Percentiles rank a stretch among this genome's conserved stretches.
Conservation (phyloP, 2,888 invertebrate species). For the Camptogramma bilineatum region DNA sequence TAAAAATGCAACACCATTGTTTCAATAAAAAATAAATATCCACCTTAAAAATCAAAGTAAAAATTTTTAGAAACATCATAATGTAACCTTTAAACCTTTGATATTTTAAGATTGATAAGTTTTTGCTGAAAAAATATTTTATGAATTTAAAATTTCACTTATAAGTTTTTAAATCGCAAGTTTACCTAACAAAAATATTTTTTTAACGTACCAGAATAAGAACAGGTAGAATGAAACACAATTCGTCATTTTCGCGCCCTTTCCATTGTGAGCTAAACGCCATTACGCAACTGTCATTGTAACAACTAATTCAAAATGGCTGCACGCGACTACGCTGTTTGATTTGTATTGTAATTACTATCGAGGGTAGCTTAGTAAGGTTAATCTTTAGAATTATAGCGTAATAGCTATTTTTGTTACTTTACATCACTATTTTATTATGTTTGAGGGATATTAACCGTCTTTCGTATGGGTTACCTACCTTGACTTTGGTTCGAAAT, state of each 20-base stretch:
- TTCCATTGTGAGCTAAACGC: constrained; percentile 52
- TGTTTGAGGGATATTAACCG: neutral
- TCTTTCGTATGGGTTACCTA: neutral
- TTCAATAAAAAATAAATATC: too few relatives aligned
- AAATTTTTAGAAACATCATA: too few relatives aligned
- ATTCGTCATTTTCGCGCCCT: constrained; percentile 55
- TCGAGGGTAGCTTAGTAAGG: constrained; percentile 32
- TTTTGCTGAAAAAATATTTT: too few relatives aligned
- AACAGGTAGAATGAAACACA: constrained; percentile 16
- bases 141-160: too few relatives aligned
- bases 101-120: too few relatives aligned
- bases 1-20: too few relatives aligned
- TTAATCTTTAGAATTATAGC: constrained; percentile 32
- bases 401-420: constrained; percentile 30
- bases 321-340: constrained; percentile 68
- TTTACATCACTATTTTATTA: neutral
- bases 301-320: constrained; percentile 69
- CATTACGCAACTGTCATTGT: constrained; percentile 61
- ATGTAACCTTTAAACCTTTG: too few relatives aligned
- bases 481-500: neutral
- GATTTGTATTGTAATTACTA: constrained; percentile 53
- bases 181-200: neutral
- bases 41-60: too few relatives aligned
- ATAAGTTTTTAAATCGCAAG: too few relatives aligned
- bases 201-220: neutral